Conservation (phyloP, 2,888 invertebrate genomes). For the Megaustenia siamemsis region DNA sequence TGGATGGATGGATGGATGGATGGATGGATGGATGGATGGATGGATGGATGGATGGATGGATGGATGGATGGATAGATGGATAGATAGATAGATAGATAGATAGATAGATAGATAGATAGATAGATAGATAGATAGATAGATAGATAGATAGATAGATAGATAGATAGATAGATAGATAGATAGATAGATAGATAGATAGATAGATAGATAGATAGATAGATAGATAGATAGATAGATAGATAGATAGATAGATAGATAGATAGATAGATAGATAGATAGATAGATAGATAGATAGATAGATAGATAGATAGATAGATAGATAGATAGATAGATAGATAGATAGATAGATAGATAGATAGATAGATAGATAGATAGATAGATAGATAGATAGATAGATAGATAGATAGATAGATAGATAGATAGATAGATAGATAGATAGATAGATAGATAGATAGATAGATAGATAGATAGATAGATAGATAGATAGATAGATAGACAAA, state of each 20-base stretch:
- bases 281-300: conserved; percentile 9
- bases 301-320: not conserved
- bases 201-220: conserved; percentile 9
- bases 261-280: conserved; percentile 9
- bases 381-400: conserved; percentile 9
- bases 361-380: conserved; percentile 9
- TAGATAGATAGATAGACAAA: conserved; percentile 9
- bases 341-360: conserved; percentile 9
- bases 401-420: conserved; percentile 9
- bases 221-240: not conserved
- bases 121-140: conserved; percentile 9
- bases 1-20: too few species aligned
- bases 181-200: conserved; percentile 9
- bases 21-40: too few species aligned
- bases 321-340: not conserved
- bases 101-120: conserved; percentile 1
- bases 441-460: conserved; percentile 9
- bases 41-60: not conserved
- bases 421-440: conserved; percentile 9
- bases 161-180: conserved; percentile 9
- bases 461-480: conserved; percentile 9
- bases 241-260: not conserved
- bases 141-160: conserved; percentile 9
- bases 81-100: not conserved
- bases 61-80: not conserved